These are phyloP conservation scores for Cyclina sinensis DNA, from an alignment of 1,140 invertebrate genomes.

Conservation along the genomic window DNA sequence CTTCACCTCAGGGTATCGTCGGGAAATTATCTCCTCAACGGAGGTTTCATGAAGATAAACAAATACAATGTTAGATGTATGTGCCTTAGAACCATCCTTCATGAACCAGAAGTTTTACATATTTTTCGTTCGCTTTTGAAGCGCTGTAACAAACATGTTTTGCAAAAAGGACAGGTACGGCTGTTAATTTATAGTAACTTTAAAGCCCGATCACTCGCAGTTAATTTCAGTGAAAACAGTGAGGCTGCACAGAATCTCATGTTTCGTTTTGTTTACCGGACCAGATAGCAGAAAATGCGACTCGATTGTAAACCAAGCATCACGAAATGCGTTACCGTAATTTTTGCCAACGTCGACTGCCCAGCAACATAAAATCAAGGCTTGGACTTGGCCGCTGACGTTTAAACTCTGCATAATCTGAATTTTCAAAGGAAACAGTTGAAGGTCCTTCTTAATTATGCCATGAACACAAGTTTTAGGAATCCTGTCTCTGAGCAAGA, in stretches of 20 bases:
- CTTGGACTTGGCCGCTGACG: background rate
- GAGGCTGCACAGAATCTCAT: conserved; percentile 24
- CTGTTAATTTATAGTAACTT: conserved; percentile 51
- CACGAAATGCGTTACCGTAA: background rate
- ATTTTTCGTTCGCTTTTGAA: conserved; percentile 32
- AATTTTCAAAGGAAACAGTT: conserved; percentile 9
- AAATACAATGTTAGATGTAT: conserved; percentile 36
- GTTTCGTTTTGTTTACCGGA: conserved; percentile 9
- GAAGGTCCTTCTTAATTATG: conserved; percentile 2
- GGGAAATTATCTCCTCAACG: conserved; percentile 7
- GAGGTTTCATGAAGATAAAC: conserved; percentile 13
- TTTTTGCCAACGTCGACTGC: background rate
- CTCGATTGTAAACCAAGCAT: conserved; percentile 37
- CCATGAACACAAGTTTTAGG: background rate
- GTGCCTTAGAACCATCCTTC: conserved; percentile 26
- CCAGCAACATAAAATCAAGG: conserved; percentile 9
- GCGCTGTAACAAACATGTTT: no score
- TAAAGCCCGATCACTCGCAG: conserved; percentile 60
- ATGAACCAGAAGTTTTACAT: conserved; percentile 33
- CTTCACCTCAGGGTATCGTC: background rate
- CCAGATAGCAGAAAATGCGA: conserved; percentile 32
- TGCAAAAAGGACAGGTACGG: conserved; percentile 50
- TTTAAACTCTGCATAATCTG: background rate
- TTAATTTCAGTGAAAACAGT: no score
- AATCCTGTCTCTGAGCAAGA: conserved; percentile 41